phyloP scores from a whole-genome alignment of 1,140 invertebrate species.

The Drosophila parvula region DNA sequence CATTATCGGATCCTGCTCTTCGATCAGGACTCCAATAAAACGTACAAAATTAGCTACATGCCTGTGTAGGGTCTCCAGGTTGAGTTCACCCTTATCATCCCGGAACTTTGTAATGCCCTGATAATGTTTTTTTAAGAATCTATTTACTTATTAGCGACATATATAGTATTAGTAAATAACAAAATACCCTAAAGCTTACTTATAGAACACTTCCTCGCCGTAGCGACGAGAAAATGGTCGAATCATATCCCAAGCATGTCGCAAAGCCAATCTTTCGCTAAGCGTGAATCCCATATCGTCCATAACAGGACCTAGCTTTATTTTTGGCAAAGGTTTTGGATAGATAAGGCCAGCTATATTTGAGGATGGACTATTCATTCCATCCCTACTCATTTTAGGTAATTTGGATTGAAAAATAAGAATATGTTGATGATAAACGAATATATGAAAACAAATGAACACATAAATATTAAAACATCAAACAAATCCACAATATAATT shows the following conservation, averaged over 20 bases:
- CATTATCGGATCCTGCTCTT: constrained; percentile 42
- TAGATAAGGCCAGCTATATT: constrained; percentile 6
- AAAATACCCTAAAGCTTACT: constrained; percentile 9
- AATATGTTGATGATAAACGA: background rate
- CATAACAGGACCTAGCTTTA: constrained; percentile 38
- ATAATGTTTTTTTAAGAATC: constrained; percentile 47
- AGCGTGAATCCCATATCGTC: constrained; percentile 55
- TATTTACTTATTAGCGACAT: too few species aligned
- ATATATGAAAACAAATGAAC: background rate
- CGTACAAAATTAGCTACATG: constrained; percentile 46
- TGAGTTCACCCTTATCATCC: constrained; percentile 1
- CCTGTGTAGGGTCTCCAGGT: constrained; percentile 42
- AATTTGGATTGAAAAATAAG: constrained; percentile 8
- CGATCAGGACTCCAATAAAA: constrained; percentile 54
- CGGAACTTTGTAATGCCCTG: constrained; percentile 35
- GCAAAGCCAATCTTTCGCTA: constrained; percentile 49
- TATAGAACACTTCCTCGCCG: constrained; percentile 51
- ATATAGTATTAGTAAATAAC: too few species aligned
- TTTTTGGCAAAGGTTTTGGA: constrained; percentile 46
- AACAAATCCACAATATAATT: constrained; percentile 7
- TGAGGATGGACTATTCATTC: background rate
- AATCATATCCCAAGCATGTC: constrained; percentile 55
- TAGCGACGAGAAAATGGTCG: constrained; percentile 41
- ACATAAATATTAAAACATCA: background rate
- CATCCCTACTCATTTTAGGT: background rate